Evolutionary conservation across 2,888 invertebrate species (phyloP).

Genomic region (Scelioninae gen. 1): DNA sequence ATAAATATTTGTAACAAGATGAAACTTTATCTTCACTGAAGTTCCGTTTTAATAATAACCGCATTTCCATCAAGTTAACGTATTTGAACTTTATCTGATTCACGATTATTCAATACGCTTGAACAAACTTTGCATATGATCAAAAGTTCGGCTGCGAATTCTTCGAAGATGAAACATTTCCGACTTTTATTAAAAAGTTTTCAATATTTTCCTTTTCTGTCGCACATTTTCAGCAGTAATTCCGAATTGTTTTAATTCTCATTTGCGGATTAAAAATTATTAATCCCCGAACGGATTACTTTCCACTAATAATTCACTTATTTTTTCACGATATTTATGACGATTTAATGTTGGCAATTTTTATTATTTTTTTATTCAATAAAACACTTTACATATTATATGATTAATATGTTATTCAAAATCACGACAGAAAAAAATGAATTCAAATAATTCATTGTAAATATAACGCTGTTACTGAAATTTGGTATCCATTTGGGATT

Average conservation of each 20-base stretch:
- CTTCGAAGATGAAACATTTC: conserved; percentile 42
- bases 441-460: background rate
- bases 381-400: too few relatives aligned
- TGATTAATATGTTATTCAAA: too few relatives aligned
- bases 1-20: conserved; percentile 52
- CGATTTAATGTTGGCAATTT: too few relatives aligned
- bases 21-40: conserved; percentile 40
- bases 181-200: conserved; percentile 43
- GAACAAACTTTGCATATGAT: conserved; percentile 63
- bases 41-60: conserved; percentile 49
- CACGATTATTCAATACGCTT: conserved; percentile 58
- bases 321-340: too few relatives aligned
- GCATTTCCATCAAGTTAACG: conserved; percentile 54
- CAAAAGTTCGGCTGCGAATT: conserved; percentile 49
- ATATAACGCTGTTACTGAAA: conserved; percentile 6
- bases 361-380: too few relatives aligned
- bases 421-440: background rate
- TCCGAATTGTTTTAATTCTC: too few relatives aligned
- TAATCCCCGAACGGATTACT: too few relatives aligned
- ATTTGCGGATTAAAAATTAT: too few relatives aligned
- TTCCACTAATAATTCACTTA: too few relatives aligned
- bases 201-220: conserved; percentile 22
- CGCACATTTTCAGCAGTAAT: too few relatives aligned
- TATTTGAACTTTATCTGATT: conserved; percentile 58
- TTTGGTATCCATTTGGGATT: conserved; percentile 29